These are phyloP conservation scores for Aphelenchoides bicaudatus DNA, from an alignment of 2,888 invertebrate genomes.

Conservation along the genomic window DNA sequence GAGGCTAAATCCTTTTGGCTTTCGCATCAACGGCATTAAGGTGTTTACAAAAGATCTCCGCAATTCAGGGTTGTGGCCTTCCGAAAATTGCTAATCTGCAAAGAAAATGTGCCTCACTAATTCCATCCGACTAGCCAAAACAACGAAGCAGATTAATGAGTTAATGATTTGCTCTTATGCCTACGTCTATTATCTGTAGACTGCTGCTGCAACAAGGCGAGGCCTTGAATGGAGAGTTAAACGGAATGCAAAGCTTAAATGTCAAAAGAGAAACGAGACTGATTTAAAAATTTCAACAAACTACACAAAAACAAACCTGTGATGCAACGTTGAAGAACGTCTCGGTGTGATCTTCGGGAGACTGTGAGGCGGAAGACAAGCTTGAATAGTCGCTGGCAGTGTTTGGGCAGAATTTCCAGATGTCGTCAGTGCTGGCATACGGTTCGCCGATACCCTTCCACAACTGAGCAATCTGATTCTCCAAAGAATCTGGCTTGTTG, in stretches of 20 bases:
- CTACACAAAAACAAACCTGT: neutral
- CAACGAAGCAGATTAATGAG: no score
- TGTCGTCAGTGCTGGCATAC: neutral
- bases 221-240: neutral
- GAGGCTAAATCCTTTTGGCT: no score
- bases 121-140: no score
- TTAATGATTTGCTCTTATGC: no score
- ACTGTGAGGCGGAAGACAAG: neutral
- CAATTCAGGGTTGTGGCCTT: no score
- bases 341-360: conserved; percentile 1
- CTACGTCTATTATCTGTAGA: no score
- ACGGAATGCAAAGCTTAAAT: neutral
- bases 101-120: no score
- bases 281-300: no score
- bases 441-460: neutral
- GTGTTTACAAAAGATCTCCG: no score
- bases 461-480: neutral
- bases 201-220: neutral
- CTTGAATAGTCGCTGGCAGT: neutral
- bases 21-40: no score
- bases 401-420: conserved; percentile 8
- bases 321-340: conserved; percentile 5
- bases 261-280: no score
- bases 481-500: neutral
- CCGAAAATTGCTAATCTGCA: no score